These are phyloP conservation scores for Brachystomella parvula DNA, from an alignment of 1,140 invertebrate genomes.

Conservation along the genomic window DNA sequence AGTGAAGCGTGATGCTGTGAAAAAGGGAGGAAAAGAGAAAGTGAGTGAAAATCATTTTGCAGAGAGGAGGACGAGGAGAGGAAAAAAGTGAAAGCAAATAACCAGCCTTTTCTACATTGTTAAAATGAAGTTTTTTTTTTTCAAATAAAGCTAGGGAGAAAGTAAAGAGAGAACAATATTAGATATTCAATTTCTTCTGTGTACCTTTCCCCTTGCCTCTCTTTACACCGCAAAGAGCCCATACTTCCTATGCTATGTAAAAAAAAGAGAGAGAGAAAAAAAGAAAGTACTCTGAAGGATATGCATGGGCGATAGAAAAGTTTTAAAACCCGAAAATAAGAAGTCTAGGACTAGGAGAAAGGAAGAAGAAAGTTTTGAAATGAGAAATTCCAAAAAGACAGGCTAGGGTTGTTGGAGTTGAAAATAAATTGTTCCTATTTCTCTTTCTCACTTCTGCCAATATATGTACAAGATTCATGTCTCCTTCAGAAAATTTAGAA, in stretches of 20 bases:
- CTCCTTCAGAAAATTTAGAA: background rate
- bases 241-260: background rate
- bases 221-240: background rate
- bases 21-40: background rate
- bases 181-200: constrained; percentile 6
- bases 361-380: no score
- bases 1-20: constrained; percentile 13
- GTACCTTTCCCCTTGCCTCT: background rate
- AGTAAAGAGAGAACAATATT: background rate
- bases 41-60: background rate
- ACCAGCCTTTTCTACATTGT: background rate
- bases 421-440: constrained; percentile 11
- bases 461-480: background rate
- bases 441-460: background rate
- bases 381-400: constrained; percentile 2
- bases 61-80: background rate
- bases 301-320: constrained; percentile 2
- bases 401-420: background rate
- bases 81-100: constrained; percentile 7
- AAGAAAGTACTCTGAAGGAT: background rate
- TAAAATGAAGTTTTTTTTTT: constrained; percentile 8
- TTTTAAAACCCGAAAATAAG: constrained; percentile 3
- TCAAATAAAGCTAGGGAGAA: background rate
- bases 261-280: no score
- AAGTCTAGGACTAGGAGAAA: no score